Base-by-base conservation (phyloP, 2,888 invertebrate genomes). In the Molorchus minor region DNA sequence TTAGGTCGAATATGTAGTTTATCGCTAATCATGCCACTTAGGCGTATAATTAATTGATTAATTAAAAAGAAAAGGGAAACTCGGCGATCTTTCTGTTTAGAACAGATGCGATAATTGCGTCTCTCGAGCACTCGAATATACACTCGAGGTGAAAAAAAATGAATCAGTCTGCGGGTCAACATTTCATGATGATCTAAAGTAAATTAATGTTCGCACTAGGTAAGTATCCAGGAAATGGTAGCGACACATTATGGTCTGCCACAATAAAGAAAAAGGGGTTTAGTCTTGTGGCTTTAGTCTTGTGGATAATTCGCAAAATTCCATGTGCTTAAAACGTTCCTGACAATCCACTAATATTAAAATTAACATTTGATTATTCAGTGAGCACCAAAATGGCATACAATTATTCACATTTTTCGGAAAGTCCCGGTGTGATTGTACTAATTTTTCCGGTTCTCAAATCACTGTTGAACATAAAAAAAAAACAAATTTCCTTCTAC, bases 41-140 rank as follows among this genome's bases (percentile, higher is more conserved):
- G 21, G n/a, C 33, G 19, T 8, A 35, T 36, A 49, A 36, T 36
- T 49, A 49, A 41, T 51, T 41, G 19, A 41, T 30, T 30, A 52
- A 52, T 52, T 52, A 41, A 52, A 52, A 41, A 52, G 52, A 30
- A 52, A 52, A 51, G 21, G 29, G 52, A 40, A 51, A 40, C 36
- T 52, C 29, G 16, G 8, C 17, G 38, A 16, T 21, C 16, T 29
- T 25, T 30, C 29, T 41, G 19, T 33, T 29, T 1, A 21, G 13
- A 45, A 52, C 52, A 52, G 40, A 52, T 41, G 52, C 36, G 41
- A 41, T 52, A 52, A 41, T 49, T 49, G 25, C 35, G 25, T 38
- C 36, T 49, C 38, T 38, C 38, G 15, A 35, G 12, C 13, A 19
- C 38, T 38, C 15, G 21, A 25, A 13, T 35, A 47, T 15, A 49